Evolutionary conservation across 2,113 vertebrate species (phyloP), one percentile per base, ranked within the genome.

Genomic region (Eublepharis macularius): DNA sequence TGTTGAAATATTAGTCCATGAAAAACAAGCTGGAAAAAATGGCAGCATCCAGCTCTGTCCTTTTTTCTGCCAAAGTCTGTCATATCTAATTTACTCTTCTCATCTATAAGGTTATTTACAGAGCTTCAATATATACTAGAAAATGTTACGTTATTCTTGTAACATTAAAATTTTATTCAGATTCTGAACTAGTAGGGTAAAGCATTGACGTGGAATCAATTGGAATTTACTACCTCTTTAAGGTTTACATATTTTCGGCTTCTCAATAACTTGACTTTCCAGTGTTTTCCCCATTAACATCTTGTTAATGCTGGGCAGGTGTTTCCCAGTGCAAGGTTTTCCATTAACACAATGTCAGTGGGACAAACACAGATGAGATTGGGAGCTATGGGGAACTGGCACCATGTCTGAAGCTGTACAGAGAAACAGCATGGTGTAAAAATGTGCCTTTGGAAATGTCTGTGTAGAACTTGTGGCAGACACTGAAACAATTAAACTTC

Each of bases 331-430:
- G 66, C 77, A 90, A 93, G 89, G 89, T 90, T 95, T 94, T 94
- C 95, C 95, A 97, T 96, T 96, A 95, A 91, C 90, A 92, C 93
- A 92, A 95, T 96, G 95, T 96, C 95, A 95, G 93, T 93, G 92
- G 95, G 94, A 96, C 95, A 92, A 81, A 90, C 88, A 93, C 32
- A 95, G 89, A 91, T 94, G 92, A 93, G 90, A 93, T 95, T 93
- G 92, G 89, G 89, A 76, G 89, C 94, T 86, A 90, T 68, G 2
- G 93, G 83, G 91, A 94, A 91, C 76, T 93, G 94, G 95, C 94
- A 93, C 39, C 73, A 78, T 92, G 88, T 88, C 91, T 36, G 6
- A 90, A 89, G 87, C 93, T 87, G 73, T 39, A 90, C 86, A 75
- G 88, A 89, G 81, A 84, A 92, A 75, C 92, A 88, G 85, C 83